Evolutionary conservation across 1,140 invertebrate species (phyloP).

Genomic region (Acromyrmex echinatior): DNA sequence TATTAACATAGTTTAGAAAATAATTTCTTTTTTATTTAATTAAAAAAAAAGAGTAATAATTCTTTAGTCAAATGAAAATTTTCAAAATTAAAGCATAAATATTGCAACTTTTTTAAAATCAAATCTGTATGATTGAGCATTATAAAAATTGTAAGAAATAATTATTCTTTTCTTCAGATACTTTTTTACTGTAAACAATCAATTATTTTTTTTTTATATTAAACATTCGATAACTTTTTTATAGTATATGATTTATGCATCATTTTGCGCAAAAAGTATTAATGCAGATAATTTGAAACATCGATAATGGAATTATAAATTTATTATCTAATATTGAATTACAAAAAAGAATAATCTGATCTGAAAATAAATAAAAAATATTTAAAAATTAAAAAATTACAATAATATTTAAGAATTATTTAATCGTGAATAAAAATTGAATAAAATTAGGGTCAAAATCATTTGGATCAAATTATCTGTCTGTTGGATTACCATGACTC

Average conservation of each 20-base stretch:
- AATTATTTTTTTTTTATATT: background rate
- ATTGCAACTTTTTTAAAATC: background rate
- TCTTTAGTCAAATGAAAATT: background rate
- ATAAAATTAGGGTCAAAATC: background rate
- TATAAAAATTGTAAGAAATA: background rate
- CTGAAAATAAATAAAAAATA: background rate
- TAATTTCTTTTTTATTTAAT: background rate
- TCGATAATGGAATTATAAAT: background rate
- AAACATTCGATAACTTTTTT: background rate
- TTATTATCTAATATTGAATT: background rate
- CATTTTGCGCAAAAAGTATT: background rate
- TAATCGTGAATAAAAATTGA: background rate
- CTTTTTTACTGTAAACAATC: background rate
- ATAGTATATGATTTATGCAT: background rate
- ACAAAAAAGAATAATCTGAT: background rate
- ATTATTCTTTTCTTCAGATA: background rate
- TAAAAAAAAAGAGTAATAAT: background rate
- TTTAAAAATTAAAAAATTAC: background rate
- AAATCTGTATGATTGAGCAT: background rate
- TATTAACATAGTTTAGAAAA: background rate
- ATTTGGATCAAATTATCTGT: slow-evolving; percentile 10
- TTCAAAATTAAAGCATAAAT: background rate
- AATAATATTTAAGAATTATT: background rate
- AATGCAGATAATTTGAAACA: background rate
- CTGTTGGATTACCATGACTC: background rate